A percentile compares a stretch with the other conserved stretches of the same genome.
Conservation (phyloP, 1,140 invertebrate species). For the Xylocopa sonorina region DNA sequence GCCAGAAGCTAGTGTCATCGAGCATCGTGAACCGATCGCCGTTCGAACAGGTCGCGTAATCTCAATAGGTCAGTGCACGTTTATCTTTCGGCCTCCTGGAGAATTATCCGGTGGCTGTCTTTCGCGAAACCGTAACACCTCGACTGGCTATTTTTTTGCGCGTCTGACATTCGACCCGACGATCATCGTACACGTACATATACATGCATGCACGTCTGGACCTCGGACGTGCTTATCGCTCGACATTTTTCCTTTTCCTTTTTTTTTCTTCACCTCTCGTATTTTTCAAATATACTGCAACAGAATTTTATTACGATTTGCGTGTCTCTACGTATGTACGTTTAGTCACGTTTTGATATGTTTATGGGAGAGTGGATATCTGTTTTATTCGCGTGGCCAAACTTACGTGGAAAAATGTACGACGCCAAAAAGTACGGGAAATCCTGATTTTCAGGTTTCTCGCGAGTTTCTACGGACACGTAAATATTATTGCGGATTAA, state of each 20-base stretch:
- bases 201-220: too few species aligned
- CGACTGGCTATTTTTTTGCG: not conserved
- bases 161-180: too few species aligned
- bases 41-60: conserved; percentile 30
- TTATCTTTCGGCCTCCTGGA: conserved; percentile 19
- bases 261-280: too few species aligned
- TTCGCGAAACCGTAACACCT: not conserved
- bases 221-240: too few species aligned
- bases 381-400: not conserved
- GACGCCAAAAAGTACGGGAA: not conserved
- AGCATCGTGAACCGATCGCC: conserved; percentile 15
- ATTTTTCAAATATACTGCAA: too few species aligned
- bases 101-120: not conserved
- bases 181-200: too few species aligned
- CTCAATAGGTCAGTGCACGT: conserved; percentile 44
- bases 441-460: conserved; percentile 1
- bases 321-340: not conserved
- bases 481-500: not conserved
- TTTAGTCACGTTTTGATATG: not conserved
- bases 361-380: not conserved
- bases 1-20: conserved; percentile 41
- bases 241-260: too few species aligned
- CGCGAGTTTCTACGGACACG: not conserved
- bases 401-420: conserved; percentile 2
- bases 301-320: too few species aligned